A percentile compares a stretch with the other conserved stretches of the same genome.
phyloP scores from a whole-genome alignment of 1,140 invertebrate genomes.

The Andrena cerasifolii region DNA sequence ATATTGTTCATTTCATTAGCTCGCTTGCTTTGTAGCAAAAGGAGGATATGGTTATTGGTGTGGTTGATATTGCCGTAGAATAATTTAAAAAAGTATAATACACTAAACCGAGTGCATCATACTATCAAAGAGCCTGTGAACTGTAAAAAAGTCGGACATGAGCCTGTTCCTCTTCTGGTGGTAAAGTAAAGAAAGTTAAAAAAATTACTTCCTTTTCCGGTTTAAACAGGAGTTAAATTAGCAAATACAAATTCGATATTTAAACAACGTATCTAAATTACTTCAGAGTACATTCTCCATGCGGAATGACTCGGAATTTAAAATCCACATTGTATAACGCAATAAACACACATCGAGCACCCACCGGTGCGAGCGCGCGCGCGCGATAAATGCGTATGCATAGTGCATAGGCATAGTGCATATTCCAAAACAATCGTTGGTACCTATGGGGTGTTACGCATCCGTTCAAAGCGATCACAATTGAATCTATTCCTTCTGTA shows the following conservation, averaged over 20 bases:
- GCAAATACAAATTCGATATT: slow-evolving; percentile 45
- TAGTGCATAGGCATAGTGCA: too few relatives aligned
- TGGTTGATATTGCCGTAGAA: slow-evolving; percentile 14
- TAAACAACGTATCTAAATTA: slow-evolving; percentile 27
- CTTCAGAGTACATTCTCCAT: slow-evolving; percentile 31
- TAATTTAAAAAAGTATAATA: not conserved
- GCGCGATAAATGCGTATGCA: not conserved
- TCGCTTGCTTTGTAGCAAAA: slow-evolving; percentile 52
- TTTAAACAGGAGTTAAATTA: slow-evolving; percentile 56
- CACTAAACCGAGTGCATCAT: slow-evolving; percentile 22
- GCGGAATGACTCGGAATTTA: slow-evolving; percentile 14
- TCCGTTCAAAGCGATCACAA: too few relatives aligned
- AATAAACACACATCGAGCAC: too few relatives aligned
- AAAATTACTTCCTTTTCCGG: slow-evolving; percentile 28
- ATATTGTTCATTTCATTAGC: slow-evolving; percentile 68
- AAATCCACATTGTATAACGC: not conserved
- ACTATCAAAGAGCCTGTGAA: slow-evolving; percentile 21
- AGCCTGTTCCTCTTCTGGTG: slow-evolving; percentile 15
- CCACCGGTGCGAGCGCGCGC: too few relatives aligned
- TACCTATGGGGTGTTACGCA: too few relatives aligned
- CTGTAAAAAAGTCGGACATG: slow-evolving; percentile 25
- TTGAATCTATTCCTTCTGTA: too few relatives aligned
- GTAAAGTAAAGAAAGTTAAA: slow-evolving; percentile 29
- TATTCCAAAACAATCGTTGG: too few relatives aligned
- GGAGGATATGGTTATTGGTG: slow-evolving; percentile 68